A percentile compares a stretch with the other conserved stretches of the same genome.
These are phyloP conservation scores for Lordiphosa andalusiaca DNA, from an alignment of 2,888 invertebrate species.

Conservation along the genomic window DNA sequence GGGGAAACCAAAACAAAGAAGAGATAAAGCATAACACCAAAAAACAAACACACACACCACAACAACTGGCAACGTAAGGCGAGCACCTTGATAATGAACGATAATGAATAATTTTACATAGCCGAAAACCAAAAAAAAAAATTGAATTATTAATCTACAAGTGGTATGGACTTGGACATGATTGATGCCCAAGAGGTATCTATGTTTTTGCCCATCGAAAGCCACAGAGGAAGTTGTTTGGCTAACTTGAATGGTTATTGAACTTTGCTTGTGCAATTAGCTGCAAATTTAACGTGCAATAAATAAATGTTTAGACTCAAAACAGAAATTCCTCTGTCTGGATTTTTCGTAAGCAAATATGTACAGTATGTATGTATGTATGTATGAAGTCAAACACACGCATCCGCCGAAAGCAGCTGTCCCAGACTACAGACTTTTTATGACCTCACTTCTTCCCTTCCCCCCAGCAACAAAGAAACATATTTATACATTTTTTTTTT, in stretches of 20 bases:
- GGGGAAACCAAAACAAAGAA: conserved; percentile 3
- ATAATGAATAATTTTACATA: conserved; percentile 59
- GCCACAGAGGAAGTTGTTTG: too few species aligned
- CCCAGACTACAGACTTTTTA: neutral
- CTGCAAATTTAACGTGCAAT: neutral
- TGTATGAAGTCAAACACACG: too few species aligned
- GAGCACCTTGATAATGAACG: conserved; percentile 63
- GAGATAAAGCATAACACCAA: conserved; percentile 8
- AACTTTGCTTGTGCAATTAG: conserved; percentile 8
- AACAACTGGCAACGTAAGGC: conserved; percentile 28
- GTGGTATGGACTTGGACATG: conserved; percentile 2
- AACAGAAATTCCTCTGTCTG: neutral
- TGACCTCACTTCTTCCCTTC: neutral
- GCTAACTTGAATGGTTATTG: conserved; percentile 1
- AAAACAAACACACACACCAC: neutral
- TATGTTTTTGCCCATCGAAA: neutral
- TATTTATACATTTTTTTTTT: too few species aligned
- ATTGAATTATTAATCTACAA: conserved; percentile 1
- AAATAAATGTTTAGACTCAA: conserved; percentile 1
- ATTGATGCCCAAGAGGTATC: conserved; percentile 2
- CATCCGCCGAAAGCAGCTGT: neutral
- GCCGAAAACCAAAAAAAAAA: neutral
- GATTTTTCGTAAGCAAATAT: too few species aligned
- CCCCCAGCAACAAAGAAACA: too few species aligned
- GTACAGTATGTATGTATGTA: too few species aligned